Evolutionary conservation across 2,888 invertebrate species (phyloP), one percentile per base, ranked within the genome.

Genomic region (Microctonus hyperodae): DNA sequence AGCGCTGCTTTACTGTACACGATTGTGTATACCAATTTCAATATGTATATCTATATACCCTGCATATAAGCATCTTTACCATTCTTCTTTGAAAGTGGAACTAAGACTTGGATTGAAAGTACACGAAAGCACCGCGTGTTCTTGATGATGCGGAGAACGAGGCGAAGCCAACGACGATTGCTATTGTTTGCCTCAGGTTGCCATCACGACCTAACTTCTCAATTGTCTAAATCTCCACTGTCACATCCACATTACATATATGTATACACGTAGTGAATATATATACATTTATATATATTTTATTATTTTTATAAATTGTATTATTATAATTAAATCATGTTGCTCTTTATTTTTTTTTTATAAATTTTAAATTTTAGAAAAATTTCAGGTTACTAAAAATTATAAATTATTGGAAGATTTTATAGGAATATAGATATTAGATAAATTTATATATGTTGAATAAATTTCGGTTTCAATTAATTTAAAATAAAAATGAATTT

Each of bases 201-300:
- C 75, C 72, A 75, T 74, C 74, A 71, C 74, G 70, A 75, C 75
- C 68, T 63, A 58, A 55, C 61, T 57, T 65, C 23, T 33, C 33
- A 58, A 58, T 37, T 58, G 16, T 20, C 51, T 35, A 35, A 50
- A 51, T 51, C 61, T 48, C 51, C 50, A 51, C 61, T 10, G 48
- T 16, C 28, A 28, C 50, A 51, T 31, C 50, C 20, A 33, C 16
- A 40, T 33, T n/a, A 48, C 22, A 20, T 33, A 13, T 22, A 20
- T 11, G n/a, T n/a, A n/a, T 33, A 13, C n/a, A 20, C 51, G 61
- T 61, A 28, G 3, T 28, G 28, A 3, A 7, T 28, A 28, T 28
- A n/a, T 28, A 28, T 28, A n/a, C 7, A 28, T 28, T 28, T 7
- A n/a, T n/a, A n/a, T n/a, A n/a, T n/a, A n/a, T n/a, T 28, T 28